These are phyloP conservation scores for Periplaneta americana DNA, from an alignment of 1,140 invertebrate species.

Conservation along the genomic window DNA sequence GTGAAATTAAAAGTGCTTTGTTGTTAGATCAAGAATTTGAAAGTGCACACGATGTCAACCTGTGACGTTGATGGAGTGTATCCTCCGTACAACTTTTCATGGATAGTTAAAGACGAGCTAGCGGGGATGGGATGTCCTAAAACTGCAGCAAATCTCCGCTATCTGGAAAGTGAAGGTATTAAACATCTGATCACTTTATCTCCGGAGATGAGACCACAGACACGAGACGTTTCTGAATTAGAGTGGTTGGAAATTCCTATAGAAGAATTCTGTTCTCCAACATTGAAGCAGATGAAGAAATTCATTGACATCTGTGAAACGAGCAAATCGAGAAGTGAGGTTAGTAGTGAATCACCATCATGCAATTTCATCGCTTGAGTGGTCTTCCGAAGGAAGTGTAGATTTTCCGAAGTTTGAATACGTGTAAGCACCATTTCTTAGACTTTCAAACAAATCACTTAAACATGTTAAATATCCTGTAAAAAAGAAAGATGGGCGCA, in stretches of 20 bases:
- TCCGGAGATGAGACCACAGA: slow-evolving; percentile 52
- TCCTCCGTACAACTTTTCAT: slow-evolving; percentile 53
- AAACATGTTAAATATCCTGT: no score
- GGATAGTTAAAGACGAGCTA: slow-evolving; percentile 49
- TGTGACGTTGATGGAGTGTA: background rate
- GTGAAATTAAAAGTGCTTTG: no score
- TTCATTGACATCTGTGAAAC: slow-evolving; percentile 59
- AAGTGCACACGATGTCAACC: no score
- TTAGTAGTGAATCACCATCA: background rate
- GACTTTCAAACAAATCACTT: no score
- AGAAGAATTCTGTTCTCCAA: slow-evolving; percentile 59
- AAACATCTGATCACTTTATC: slow-evolving; percentile 52
- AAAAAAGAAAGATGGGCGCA: no score
- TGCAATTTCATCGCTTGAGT: no score
- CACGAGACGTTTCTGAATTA: slow-evolving; percentile 38
- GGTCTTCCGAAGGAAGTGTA: no score
- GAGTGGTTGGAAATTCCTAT: slow-evolving; percentile 54
- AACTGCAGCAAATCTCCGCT: slow-evolving; percentile 48
- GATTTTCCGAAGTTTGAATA: no score
- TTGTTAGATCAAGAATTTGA: no score
- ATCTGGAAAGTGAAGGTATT: slow-evolving; percentile 46
- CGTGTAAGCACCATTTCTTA: no score
- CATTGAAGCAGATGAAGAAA: slow-evolving; percentile 54
- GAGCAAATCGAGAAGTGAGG: slow-evolving; percentile 24
- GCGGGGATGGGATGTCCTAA: slow-evolving; percentile 59